phyloP scores from a whole-genome alignment of 2,113 vertebrate species.

The Callipepla californica region DNA sequence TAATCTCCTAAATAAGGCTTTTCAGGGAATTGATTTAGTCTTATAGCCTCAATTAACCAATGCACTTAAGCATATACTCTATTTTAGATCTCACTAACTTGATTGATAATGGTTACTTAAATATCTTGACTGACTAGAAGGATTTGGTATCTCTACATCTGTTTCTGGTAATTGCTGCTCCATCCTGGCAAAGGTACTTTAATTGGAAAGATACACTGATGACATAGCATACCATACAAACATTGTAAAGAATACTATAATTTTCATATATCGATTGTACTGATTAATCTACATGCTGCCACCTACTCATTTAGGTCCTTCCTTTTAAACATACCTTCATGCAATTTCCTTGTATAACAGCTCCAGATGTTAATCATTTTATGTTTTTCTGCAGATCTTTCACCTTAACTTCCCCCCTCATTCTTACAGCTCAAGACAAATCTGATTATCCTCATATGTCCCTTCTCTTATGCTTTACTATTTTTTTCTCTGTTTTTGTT shows the following conservation, averaged over 20 bases:
- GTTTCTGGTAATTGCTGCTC: accelerated
- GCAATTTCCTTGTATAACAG: background rate
- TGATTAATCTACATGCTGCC: background rate
- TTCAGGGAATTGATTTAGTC: background rate
- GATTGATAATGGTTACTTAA: background rate
- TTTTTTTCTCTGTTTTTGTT: background rate
- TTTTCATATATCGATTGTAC: background rate
- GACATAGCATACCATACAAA: background rate
- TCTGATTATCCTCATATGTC: background rate
- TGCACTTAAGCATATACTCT: background rate
- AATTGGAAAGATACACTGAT: background rate
- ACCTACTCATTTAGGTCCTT: accelerated
- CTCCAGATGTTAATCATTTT: background rate
- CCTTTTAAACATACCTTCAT: background rate
- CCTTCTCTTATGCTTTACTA: background rate
- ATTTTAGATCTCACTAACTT: background rate
- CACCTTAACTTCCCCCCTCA: background rate
- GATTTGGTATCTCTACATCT: background rate
- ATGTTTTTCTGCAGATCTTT: background rate
- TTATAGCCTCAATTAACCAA: background rate
- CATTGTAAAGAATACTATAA: background rate
- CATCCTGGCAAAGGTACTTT: background rate
- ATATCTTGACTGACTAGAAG: background rate
- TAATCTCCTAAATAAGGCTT: background rate
- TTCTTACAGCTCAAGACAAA: background rate